phyloP scores from a whole-genome alignment of 2,113 vertebrate genomes.

The Neofelis nebulosa region DNA sequence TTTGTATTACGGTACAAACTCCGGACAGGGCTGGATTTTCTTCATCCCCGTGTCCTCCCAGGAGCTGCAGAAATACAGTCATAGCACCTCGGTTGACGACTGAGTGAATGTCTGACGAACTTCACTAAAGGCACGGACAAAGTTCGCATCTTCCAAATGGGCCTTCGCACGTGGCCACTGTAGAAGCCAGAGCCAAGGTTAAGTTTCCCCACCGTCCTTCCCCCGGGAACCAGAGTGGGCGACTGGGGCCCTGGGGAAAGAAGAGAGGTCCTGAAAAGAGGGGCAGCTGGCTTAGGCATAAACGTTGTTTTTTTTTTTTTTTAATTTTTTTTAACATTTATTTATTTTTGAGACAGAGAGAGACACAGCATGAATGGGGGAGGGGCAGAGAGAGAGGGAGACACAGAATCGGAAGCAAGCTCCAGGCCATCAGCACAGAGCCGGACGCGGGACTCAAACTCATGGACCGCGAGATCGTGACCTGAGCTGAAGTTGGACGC shows the following conservation, averaged over 20 bases:
- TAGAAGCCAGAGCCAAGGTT: neutral
- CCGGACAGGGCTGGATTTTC: neutral
- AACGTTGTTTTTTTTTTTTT: neutral
- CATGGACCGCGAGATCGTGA: too few relatives aligned
- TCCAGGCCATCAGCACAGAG: too few relatives aligned
- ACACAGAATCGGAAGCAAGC: too few relatives aligned
- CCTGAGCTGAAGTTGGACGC: too few relatives aligned
- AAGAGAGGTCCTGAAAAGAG: neutral
- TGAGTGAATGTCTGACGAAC: neutral
- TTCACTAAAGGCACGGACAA: neutral
- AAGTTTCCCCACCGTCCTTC: neutral
- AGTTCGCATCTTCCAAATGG: neutral
- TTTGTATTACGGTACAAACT: neutral
- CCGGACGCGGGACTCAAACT: too few relatives aligned
- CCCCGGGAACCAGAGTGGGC: neutral
- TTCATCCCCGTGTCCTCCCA: fast-evolving
- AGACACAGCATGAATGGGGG: too few relatives aligned
- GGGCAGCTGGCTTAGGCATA: neutral
- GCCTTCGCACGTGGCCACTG: neutral
- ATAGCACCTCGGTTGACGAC: neutral
- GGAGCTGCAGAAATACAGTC: neutral
- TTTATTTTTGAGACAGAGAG: too few relatives aligned
- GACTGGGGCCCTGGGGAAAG: neutral
- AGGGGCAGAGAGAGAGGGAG: too few relatives aligned
- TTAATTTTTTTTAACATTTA: too few relatives aligned